Conservation (phyloP, 2,797 vertebrate genomes). For the Tragelaphus eurycerus region DNA sequence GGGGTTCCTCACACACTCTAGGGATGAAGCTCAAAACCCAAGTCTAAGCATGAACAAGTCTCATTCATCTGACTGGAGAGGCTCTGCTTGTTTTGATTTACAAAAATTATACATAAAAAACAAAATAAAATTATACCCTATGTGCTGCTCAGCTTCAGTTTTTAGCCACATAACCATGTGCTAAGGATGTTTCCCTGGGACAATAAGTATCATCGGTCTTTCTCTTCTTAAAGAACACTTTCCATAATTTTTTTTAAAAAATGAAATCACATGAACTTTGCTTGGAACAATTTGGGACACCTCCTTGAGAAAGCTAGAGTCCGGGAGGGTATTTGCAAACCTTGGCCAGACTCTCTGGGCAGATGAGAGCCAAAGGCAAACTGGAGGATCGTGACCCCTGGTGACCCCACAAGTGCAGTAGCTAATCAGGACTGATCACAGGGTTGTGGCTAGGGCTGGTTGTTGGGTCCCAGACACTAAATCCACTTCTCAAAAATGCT, state of each 20-base stretch:
- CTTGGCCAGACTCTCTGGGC: not conserved
- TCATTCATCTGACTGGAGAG: not conserved
- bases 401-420: fast-evolving
- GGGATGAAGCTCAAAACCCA: not conserved
- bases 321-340: not conserved
- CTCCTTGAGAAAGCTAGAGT: not conserved
- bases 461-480: not conserved
- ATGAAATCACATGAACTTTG: not conserved
- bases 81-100: not conserved
- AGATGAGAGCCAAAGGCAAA: not conserved
- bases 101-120: not conserved
- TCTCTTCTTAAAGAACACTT: not conserved
- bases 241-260: not conserved
- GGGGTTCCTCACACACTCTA: not conserved
- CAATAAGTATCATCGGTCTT: not conserved
- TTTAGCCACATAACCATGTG: not conserved
- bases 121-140: not conserved
- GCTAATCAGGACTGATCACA: not conserved
- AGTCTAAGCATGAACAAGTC: not conserved
- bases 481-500: not conserved
- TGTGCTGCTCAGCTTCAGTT: not conserved
- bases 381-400: not conserved
- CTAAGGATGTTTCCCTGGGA: not conserved
- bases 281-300: not conserved
- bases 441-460: not conserved